Percentiles rank a stretch among this genome's conserved stretches.
Conservation (phyloP, 2,113 vertebrate species). For the Gopherus flavomarginatus region DNA sequence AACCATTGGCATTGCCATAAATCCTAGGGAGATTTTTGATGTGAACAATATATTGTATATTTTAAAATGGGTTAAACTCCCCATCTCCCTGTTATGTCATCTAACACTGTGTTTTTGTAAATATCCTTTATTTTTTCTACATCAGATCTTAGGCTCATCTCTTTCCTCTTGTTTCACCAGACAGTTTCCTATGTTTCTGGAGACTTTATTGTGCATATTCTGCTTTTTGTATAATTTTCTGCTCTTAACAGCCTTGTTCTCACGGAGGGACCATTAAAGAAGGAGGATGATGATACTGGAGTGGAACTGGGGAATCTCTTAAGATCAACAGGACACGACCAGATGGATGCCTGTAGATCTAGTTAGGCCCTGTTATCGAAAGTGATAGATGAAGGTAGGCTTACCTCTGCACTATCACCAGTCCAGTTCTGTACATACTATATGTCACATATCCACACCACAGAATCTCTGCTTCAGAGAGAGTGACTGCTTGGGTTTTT, state of each 20-base stretch:
- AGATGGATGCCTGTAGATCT: background rate
- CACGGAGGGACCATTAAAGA: accelerated
- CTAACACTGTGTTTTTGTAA: background rate
- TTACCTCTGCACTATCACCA: accelerated
- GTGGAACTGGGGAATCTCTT: background rate
- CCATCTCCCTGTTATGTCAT: background rate
- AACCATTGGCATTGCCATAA: background rate
- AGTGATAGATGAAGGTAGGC: background rate
- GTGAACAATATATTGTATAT: background rate
- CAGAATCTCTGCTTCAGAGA: background rate
- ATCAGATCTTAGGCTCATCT: accelerated
- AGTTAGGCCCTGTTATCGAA: background rate
- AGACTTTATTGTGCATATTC: background rate
- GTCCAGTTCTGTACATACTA: background rate
- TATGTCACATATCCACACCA: background rate
- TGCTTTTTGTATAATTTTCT: background rate
- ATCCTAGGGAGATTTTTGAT: background rate
- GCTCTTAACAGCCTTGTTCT: background rate
- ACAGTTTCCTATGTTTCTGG: background rate
- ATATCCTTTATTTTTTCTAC: too few relatives aligned
- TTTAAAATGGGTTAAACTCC: background rate
- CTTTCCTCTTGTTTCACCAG: background rate
- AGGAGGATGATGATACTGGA: background rate
- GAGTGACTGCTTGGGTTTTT: background rate
- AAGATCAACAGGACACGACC: background rate